Base-by-base conservation (phyloP, 2,888 invertebrate genomes). In the Timema cristinae region DNA sequence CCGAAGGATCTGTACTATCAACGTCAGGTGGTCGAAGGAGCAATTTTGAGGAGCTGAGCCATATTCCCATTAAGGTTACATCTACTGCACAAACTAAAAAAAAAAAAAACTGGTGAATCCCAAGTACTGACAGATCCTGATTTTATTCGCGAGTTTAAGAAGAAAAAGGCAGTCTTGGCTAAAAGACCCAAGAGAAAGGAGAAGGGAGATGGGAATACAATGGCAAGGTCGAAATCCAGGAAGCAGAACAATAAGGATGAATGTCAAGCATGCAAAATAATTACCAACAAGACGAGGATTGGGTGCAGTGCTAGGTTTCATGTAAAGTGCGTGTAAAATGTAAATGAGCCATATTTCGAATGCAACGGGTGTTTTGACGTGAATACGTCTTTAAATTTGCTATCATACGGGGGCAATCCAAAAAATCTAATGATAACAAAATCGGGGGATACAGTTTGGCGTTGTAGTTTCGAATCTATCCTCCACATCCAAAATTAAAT, bases 1-100 rank as follows among this genome's bases (percentile, higher is more conserved):
- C 32, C 48, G 63, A 16, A 63, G 63, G 32, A 63, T 0, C 7
- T 4, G 16, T 63, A 48, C 47, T 16, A 13, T 63, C 63, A 15
- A 15, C 63, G 11, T 63, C 63, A 15, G 48, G 1, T 48, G 32
- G 47, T 8, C 63, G 16, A 63, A 16, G 8, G 13, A 63, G 13
- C 63, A 63, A 16, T 32, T 63, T 63, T 32, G 63, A 63, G 47
- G 63, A 63, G 16, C 63, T 63, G 63, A 63, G 63, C 63, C 63
- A 1, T 5, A 32, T 63, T 63, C 63, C 63, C 63, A 63, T 63
- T 63, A 63, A 5, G 63, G 32, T 5, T 63, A 63, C 63, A 63
- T 32, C 16, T 63, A 63, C 7, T 63, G 16, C 32, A 15, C 63
- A 63, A 10, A 63, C 32, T 47, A 59, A 32, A 15, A 59, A 59